Conservation (phyloP, 2,888 invertebrate species). For the Agapetus fuscipes region DNA sequence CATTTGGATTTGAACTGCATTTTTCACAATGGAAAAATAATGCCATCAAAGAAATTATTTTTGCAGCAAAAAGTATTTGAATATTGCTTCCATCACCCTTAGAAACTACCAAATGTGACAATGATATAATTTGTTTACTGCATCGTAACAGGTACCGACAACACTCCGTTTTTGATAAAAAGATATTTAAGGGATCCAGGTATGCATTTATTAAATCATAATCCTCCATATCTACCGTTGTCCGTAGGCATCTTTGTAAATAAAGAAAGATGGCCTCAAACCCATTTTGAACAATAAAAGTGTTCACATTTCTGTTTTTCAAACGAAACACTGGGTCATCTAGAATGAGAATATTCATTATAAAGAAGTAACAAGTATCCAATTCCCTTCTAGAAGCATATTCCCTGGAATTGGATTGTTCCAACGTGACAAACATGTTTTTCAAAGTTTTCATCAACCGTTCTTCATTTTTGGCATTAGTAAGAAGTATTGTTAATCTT, state of each 20-base stretch:
- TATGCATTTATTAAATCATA: conserved; percentile 7
- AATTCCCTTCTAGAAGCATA: conserved; percentile 17
- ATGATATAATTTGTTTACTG: too few relatives aligned
- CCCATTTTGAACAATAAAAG: too few relatives aligned
- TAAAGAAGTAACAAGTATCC: conserved; percentile 22
- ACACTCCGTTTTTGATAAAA: background rate
- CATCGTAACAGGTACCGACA: too few relatives aligned
- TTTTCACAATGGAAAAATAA: too few relatives aligned
- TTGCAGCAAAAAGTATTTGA: conserved; percentile 13
- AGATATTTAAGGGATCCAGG: conserved; percentile 3
- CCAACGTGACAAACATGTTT: conserved; percentile 5
- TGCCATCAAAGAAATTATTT: conserved; percentile 3
- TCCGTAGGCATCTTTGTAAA: conserved; percentile 1
- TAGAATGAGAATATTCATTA: conserved; percentile 21
- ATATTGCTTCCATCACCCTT: background rate
- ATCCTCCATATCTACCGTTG: conserved; percentile 1
- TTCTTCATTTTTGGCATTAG: too few relatives aligned
- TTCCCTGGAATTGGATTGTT: conserved; percentile 21
- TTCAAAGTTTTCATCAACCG: background rate
- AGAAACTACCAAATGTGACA: too few relatives aligned
- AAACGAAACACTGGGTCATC: too few relatives aligned
- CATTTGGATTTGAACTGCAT: too few relatives aligned
- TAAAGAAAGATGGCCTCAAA: too few relatives aligned
- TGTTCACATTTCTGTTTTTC: too few relatives aligned
- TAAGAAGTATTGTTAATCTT: too few relatives aligned